Evolutionary conservation across 2,888 invertebrate genomes (phyloP).

Genomic region (Junonia oenone): DNA sequence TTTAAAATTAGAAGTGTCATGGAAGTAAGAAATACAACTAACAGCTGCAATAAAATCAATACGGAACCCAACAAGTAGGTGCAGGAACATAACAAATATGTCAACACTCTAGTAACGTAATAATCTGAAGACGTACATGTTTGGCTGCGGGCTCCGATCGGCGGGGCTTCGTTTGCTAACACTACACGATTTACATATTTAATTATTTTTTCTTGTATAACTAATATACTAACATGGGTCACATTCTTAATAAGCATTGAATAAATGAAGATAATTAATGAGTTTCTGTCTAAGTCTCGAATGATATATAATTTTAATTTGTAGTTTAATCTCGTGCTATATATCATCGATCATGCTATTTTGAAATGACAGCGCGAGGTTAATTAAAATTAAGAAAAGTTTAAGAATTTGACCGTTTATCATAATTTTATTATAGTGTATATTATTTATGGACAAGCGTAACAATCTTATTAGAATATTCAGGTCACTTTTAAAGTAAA

Average conservation of each 20-base stretch:
- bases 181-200: constrained; percentile 26
- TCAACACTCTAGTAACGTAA: constrained; percentile 28
- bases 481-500: too few species aligned
- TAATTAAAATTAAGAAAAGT: too few species aligned
- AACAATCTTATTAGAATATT: too few species aligned
- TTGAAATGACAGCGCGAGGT: too few species aligned
- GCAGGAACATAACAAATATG: constrained; percentile 22
- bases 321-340: too few species aligned
- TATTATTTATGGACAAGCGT: too few species aligned
- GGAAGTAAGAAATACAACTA: not conserved
- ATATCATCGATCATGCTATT: too few species aligned
- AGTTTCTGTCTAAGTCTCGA: too few species aligned
- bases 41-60: not conserved
- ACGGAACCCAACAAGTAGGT: constrained; percentile 5
- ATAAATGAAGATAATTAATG: too few species aligned
- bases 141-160: constrained; percentile 15
- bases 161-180: constrained; percentile 28
- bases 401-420: too few species aligned
- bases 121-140: constrained; percentile 32
- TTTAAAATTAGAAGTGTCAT: not conserved
- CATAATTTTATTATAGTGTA: too few species aligned
- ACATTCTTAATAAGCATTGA: not conserved
- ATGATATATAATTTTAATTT: too few species aligned
- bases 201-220: constrained; percentile 8
- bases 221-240: not conserved